These are phyloP conservation scores for Allacma fusca DNA, from an alignment of 2,888 invertebrate genomes.

Conservation along the genomic window DNA sequence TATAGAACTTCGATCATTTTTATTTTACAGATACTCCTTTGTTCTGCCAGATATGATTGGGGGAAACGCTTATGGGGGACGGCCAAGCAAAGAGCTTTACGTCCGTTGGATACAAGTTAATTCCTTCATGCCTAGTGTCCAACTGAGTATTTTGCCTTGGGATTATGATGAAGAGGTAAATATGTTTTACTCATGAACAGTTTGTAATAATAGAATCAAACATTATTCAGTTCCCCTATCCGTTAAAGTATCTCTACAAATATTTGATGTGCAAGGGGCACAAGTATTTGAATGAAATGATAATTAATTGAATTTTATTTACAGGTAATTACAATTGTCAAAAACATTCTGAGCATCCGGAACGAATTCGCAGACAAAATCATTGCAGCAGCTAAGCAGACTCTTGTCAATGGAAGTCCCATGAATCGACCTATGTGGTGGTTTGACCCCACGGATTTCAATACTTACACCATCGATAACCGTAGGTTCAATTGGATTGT, in stretches of 20 bases:
- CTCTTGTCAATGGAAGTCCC: constrained; percentile 72
- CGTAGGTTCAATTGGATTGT: constrained; percentile 61
- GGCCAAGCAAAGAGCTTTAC: constrained; percentile 72
- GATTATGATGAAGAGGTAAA: constrained; percentile 74
- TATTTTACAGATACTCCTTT: too few species aligned
- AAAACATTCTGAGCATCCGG: constrained; percentile 42
- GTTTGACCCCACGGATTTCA: constrained; percentile 74
- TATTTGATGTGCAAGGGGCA: too few species aligned
- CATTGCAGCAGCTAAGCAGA: constrained; percentile 70
- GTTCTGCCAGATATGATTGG: too few species aligned
- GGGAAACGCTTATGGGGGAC: constrained; percentile 59
- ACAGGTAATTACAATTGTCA: constrained; percentile 63
- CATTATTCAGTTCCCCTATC: too few species aligned
- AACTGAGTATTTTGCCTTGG: constrained; percentile 84
- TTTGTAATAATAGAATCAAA: too few species aligned
- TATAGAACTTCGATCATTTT: too few species aligned
- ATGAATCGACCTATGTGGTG: constrained; percentile 88
- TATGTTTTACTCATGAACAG: too few species aligned
- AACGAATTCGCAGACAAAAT: constrained; percentile 61
- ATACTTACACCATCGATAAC: constrained; percentile 68
- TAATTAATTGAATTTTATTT: too few species aligned
- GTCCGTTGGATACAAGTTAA: constrained; percentile 82
- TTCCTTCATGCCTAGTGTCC: constrained; percentile 79
- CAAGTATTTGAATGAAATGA: too few species aligned
- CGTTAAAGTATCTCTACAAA: too few species aligned